These are phyloP conservation scores for Garra rufa DNA, from an alignment of 2,113 vertebrate species.

Conservation along the genomic window DNA sequence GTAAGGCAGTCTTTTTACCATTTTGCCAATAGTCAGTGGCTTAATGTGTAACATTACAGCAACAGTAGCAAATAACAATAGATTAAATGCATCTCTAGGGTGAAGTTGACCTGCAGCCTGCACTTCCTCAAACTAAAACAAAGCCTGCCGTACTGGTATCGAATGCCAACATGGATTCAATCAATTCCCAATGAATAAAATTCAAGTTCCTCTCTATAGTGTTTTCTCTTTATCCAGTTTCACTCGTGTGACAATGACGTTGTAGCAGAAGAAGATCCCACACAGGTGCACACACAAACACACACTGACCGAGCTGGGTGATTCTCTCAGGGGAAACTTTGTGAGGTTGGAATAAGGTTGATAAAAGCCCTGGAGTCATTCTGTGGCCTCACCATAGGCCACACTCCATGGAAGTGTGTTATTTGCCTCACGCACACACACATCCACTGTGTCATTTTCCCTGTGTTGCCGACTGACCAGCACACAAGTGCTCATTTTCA, in stretches of 20 bases:
- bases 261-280: not conserved
- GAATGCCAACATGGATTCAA: not conserved
- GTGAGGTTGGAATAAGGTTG: constrained; percentile 76
- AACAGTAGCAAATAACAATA: not conserved
- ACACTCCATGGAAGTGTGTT: constrained; percentile 76
- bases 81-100: not conserved
- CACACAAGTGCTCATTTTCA: constrained; percentile 78
- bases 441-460: constrained; percentile 77
- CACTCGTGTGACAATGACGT: not conserved
- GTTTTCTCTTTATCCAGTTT: constrained; percentile 1
- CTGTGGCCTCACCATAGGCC: constrained; percentile 76
- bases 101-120: not conserved
- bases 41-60: not conserved
- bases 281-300: not conserved
- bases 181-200: not conserved
- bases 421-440: constrained; percentile 64
- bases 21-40: not conserved
- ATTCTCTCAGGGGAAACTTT: not conserved
- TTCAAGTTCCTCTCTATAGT: not conserved
- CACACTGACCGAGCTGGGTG: not conserved
- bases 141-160: not conserved
- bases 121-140: not conserved
- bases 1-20: not conserved
- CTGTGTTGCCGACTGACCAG: constrained; percentile 74
- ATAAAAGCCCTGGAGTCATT: constrained; percentile 75